These are phyloP conservation scores for Drosophila aldrichi DNA, from an alignment of 2,888 invertebrate genomes.

Conservation along the genomic window DNA sequence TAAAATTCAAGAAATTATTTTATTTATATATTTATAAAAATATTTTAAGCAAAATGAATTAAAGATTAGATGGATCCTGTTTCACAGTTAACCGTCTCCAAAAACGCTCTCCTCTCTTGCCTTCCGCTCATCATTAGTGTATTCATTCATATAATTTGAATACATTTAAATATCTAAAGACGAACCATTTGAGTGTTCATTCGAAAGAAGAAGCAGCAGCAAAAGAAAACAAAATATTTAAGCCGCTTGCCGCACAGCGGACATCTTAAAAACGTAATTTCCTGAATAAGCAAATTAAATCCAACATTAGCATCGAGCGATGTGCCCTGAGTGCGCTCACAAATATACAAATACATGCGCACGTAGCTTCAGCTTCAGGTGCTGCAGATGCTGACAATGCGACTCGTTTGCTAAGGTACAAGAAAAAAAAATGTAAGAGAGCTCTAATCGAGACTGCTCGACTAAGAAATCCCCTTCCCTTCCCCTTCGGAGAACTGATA, in stretches of 20 bases:
- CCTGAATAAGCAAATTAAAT: conserved; percentile 64
- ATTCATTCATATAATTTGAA: conserved; percentile 4
- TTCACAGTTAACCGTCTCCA: background rate
- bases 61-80: background rate
- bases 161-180: background rate
- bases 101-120: background rate
- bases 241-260: conserved; percentile 44
- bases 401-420: conserved; percentile 17
- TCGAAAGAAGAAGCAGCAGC: background rate
- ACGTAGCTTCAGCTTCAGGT: conserved; percentile 12
- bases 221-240: conserved; percentile 39
- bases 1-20: background rate
- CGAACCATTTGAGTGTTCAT: background rate
- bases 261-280: conserved; percentile 60
- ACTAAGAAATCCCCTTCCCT: too few species aligned
- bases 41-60: background rate
- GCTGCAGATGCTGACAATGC: conserved; percentile 32
- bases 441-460: too few species aligned
- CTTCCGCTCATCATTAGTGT: background rate
- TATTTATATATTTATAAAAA: background rate
- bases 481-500: too few species aligned
- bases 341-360: background rate
- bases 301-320: conserved; percentile 52
- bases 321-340: background rate
- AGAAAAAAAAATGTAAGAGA: too few species aligned